Base-by-base conservation (phyloP, 2,797 vertebrate genomes). In the Cossypha polioptera region DNA sequence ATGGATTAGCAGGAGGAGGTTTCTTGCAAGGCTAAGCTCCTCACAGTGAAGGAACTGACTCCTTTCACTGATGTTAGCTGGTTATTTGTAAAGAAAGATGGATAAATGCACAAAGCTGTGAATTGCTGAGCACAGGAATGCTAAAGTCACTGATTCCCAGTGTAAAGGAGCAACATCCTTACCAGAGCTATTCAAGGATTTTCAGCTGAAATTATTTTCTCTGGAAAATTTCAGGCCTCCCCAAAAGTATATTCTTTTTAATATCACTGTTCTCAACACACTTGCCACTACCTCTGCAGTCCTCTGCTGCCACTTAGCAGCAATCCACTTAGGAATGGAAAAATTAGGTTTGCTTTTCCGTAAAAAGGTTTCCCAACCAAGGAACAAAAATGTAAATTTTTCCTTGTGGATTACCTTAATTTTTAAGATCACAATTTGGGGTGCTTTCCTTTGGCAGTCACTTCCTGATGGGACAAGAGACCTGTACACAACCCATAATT, bases 11-110 rank as follows among this genome's bases (percentile, higher is more conserved):
- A 82, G 59, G 25, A 79, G 59, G 28, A 95, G 42, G 50, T 53
- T 93, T 95, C 88, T 83, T 80, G 57, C 66, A 81, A 84, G 50
- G 59, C 76, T 78, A 65, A 92, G 38, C 45, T 68, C 50, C 83
- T 90, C 66, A 63, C 15, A 3, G 25, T 58, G 69, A 68, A 93
- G 73, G 58, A 90, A 58, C n/a, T 16, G 26, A 71, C 50, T 78
- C 50, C 33, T 81, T 93, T 68, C 65, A 78, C 31, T 81, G 45
- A 61, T 57, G 38, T 57, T 86, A 68, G 57, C 42, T 86, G n/a
- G 73, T 31, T 75, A 53, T 65, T 71, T 58, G 22, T 58, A 55
- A 85, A 69, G 62, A 71, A 51, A 77, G 47, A 61, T 24, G n/a
- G 67, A 73, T 58, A 94, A 90, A 88, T 51, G 36, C 26, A 83